phyloP scores from a whole-genome alignment of 2,113 vertebrate genomes.

The Eudorcas thomsonii region DNA sequence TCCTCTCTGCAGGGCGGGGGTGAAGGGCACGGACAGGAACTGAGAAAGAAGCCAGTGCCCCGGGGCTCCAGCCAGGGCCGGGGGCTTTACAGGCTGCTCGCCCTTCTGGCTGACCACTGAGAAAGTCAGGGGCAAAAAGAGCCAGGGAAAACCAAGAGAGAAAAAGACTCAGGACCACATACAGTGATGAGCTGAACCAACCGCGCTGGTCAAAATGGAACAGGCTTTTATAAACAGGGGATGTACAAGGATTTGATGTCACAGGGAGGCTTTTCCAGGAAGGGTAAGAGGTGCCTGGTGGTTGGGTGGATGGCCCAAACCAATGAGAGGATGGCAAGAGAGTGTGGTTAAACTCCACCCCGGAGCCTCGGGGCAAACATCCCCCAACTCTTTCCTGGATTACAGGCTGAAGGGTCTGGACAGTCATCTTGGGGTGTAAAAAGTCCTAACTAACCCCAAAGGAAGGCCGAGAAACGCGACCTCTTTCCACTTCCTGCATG shows the following conservation, averaged over 20 bases:
- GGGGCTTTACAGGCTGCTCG: neutral
- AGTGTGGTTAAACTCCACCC: neutral
- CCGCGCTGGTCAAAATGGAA: neutral
- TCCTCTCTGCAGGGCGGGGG: rapidly evolving
- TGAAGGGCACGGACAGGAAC: neutral
- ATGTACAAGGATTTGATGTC: neutral
- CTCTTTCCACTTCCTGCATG: neutral
- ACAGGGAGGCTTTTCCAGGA: neutral
- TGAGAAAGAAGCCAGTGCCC: neutral
- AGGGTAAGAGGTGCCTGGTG: neutral
- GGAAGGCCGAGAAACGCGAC: neutral
- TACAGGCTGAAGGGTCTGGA: neutral
- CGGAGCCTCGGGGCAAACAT: neutral
- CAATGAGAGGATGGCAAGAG: rapidly evolving
- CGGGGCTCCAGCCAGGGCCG: neutral
- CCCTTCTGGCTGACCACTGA: neutral
- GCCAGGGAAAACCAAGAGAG: neutral
- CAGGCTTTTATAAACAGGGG: neutral
- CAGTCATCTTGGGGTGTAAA: neutral
- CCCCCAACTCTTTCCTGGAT: neutral
- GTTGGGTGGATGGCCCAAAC: neutral
- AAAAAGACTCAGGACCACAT: neutral
- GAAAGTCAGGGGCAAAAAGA: neutral
- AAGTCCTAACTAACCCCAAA: neutral
- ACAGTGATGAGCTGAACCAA: neutral